phyloP scores from a whole-genome alignment of 2,888 invertebrate species.

The Mesodorylaimus sp. region DNA sequence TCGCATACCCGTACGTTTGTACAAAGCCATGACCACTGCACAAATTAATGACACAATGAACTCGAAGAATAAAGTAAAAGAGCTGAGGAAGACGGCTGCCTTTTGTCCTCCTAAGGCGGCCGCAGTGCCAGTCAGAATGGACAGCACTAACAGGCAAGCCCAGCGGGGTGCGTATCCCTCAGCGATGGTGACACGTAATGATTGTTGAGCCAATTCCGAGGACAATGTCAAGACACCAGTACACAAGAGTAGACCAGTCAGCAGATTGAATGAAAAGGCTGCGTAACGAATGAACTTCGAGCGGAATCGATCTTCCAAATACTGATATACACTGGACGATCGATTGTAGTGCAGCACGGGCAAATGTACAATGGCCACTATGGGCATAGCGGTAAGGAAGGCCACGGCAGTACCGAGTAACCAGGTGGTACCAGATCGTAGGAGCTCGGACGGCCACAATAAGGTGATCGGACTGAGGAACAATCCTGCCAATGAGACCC shows the following conservation, averaged over 20 bases:
- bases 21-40: too few relatives aligned
- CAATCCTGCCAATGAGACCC: neutral
- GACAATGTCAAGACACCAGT: neutral
- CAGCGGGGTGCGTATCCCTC: too few relatives aligned
- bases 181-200: neutral
- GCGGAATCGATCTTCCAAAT: neutral
- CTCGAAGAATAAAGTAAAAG: neutral
- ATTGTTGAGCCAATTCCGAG: neutral
- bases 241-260: neutral
- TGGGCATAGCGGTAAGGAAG: neutral
- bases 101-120: too few relatives aligned
- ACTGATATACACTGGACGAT: conserved; percentile 4
- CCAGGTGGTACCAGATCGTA: neutral
- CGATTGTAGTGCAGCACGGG: conserved; percentile 1
- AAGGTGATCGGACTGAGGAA: neutral
- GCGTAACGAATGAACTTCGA: neutral
- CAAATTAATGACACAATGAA: too few relatives aligned
- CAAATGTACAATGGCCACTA: neutral
- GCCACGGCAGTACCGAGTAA: neutral
- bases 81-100: neutral
- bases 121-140: too few relatives aligned
- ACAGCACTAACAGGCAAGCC: too few relatives aligned
- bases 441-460: neutral
- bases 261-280: neutral
- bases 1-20: too few relatives aligned